Percentiles rank a stretch among this genome's conserved stretches.
Evolutionary conservation across 1,140 invertebrate species (phyloP).

Genomic region (honey bee (Apis mellifera)): Amel_HAv3.1 CM009933.2:2433501-2434000

Average conservation of each 20-base stretch:
- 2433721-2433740: conserved; percentile 8
- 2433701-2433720: conserved; percentile 14
- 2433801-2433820: neutral
- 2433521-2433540: no score
- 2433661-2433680: neutral
- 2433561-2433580: no score
- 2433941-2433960: neutral
- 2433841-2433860: neutral
- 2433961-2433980: neutral
- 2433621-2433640: conserved; percentile 20
- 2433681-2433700: conserved; percentile 1
- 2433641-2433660: conserved; percentile 6
- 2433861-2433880: neutral
- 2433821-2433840: neutral
- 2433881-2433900: neutral
- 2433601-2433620: neutral
- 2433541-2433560: no score
- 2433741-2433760: neutral
- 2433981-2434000: neutral
- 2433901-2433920: neutral
- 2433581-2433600: neutral
- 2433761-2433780: neutral
- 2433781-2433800: neutral
- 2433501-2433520: no score
- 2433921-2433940: neutral